A percentile compares a stretch with the other conserved stretches of the same genome.
phyloP scores from a whole-genome alignment of 2,113 vertebrate species.

The Orthochromis indermauri region DNA sequence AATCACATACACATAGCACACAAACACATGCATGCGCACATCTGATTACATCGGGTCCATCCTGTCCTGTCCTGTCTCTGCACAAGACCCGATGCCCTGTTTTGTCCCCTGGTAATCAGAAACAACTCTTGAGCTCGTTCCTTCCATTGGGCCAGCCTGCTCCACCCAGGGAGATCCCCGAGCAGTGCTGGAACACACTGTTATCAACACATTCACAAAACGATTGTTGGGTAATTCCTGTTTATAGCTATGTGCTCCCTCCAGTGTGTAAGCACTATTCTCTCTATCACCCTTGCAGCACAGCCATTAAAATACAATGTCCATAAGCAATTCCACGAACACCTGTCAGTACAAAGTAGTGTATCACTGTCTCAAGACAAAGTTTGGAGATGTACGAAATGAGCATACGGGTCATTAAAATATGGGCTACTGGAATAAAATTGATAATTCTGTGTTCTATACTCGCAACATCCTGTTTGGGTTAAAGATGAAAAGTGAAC shows the following conservation, averaged over 20 bases:
- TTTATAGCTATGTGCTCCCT: constrained; percentile 79
- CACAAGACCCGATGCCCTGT: constrained; percentile 61
- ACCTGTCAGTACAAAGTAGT: background rate
- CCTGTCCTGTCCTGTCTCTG: constrained; percentile 5
- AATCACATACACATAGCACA: background rate
- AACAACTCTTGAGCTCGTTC: background rate
- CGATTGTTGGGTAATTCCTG: constrained; percentile 94
- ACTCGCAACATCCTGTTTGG: background rate
- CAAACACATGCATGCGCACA: constrained; percentile 11
- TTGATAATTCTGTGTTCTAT: background rate
- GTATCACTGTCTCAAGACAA: background rate
- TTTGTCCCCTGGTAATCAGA: constrained; percentile 32
- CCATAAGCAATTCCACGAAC: background rate
- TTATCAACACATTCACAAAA: constrained; percentile 83
- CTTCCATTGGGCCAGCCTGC: constrained; percentile 50
- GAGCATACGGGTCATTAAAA: background rate
- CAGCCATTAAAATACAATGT: background rate
- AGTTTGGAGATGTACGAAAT: background rate
- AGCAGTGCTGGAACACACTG: constrained; percentile 82
- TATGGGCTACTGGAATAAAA: background rate
- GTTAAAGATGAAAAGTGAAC: background rate
- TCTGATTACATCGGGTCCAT: background rate
- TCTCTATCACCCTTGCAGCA: constrained; percentile 61
- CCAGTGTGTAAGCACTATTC: constrained; percentile 56
- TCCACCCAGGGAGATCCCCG: constrained; percentile 79